Conservation (phyloP, 2,888 invertebrate genomes). For the Mylabris sibirica region DNA sequence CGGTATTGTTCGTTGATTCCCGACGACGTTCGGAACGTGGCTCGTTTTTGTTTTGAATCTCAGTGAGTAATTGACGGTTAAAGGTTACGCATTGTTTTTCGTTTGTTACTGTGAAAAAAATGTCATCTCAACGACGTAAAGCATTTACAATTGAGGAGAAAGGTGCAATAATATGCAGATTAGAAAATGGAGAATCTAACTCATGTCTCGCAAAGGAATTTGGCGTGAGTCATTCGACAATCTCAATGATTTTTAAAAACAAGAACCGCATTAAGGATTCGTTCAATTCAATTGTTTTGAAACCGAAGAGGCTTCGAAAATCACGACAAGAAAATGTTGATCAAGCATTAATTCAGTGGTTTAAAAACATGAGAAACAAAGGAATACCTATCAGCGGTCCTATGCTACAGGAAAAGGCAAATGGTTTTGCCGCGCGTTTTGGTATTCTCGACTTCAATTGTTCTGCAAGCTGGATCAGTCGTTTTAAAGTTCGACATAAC, state of each 20-base stretch:
- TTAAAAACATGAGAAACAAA: conserved; percentile 31
- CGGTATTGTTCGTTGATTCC: no score
- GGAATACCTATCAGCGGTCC: conserved; percentile 37
- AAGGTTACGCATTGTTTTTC: no score
- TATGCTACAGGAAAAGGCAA: conserved; percentile 39
- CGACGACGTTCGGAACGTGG: no score
- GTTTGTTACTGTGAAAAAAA: no score
- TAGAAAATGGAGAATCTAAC: conserved; percentile 32
- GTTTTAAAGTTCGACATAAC: conserved; percentile 38
- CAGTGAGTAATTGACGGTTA: no score
- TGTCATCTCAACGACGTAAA: conserved; percentile 27
- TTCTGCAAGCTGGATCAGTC: conserved; percentile 36
- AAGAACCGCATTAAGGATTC: conserved; percentile 25
- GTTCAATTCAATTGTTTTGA: conserved; percentile 33
- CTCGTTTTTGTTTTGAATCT: no score
- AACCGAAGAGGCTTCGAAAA: conserved; percentile 31
- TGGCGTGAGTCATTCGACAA: conserved; percentile 32
- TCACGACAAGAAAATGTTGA: conserved; percentile 33
- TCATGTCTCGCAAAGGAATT: conserved; percentile 32
- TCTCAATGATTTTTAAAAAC: conserved; percentile 35
- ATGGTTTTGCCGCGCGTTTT: conserved; percentile 32
- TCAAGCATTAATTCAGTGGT: conserved; percentile 35
- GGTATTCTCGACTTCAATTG: conserved; percentile 35
- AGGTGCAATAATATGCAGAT: conserved; percentile 28
- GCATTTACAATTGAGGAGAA: conserved; percentile 30